Conservation (phyloP, 2,113 vertebrate genomes). For the Phrynosoma blainvillii region DNA sequence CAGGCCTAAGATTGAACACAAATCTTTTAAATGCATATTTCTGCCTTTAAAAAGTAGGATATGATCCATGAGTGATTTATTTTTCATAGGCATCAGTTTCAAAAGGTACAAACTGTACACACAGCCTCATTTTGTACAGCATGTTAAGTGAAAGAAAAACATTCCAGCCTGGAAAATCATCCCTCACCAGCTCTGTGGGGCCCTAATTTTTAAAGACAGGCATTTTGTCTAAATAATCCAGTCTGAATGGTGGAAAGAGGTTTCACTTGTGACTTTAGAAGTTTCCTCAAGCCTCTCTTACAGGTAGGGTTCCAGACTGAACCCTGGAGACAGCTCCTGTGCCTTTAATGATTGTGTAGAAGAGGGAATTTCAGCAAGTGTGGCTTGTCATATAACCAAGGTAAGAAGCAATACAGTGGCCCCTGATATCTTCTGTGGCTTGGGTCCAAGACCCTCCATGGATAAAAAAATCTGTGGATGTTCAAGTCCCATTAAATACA, state of each 20-base stretch:
- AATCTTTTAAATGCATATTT: conserved; percentile 72
- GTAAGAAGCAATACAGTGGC: too few species aligned
- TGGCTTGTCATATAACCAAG: too few species aligned
- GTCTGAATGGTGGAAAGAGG: background rate
- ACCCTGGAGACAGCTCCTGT: background rate
- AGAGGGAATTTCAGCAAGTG: too few species aligned
- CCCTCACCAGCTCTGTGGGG: background rate
- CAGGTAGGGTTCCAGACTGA: too few species aligned
- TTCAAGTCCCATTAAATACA: too few species aligned
- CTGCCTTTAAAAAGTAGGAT: conserved; percentile 66
- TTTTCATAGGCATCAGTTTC: conserved; percentile 62
- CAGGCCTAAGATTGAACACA: conserved; percentile 67
- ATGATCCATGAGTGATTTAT: conserved; percentile 67
- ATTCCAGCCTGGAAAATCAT: background rate
- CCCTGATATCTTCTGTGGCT: too few species aligned
- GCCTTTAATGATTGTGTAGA: too few species aligned
- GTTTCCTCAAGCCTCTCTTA: background rate
- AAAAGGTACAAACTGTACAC: conserved; percentile 41
- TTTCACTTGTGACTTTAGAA: background rate
- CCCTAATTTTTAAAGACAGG: background rate
- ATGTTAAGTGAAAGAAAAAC: conserved; percentile 28
- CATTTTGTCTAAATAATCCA: background rate
- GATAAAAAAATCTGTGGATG: too few species aligned
- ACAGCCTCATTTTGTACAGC: conserved; percentile 37
- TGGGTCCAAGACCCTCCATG: too few species aligned